Evolutionary conservation across 2,888 invertebrate genomes (phyloP).

Genomic region (Drosophila neutralis): DNA sequence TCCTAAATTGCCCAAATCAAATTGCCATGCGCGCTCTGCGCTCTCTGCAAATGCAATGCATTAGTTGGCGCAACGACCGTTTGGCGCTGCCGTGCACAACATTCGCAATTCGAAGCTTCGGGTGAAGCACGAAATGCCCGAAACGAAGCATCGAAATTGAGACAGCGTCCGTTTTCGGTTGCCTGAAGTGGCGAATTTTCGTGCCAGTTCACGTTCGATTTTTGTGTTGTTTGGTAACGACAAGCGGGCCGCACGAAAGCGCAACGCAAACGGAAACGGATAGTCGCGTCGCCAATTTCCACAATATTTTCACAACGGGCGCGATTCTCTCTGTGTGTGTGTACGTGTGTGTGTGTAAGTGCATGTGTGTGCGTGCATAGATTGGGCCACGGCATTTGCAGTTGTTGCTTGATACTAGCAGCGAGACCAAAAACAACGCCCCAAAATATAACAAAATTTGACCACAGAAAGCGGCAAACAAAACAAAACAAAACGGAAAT

Average conservation of each 20-base stretch:
- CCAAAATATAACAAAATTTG: constrained; percentile 44
- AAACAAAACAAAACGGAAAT: constrained; percentile 36
- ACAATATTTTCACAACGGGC: constrained; percentile 29
- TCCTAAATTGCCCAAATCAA: not conserved
- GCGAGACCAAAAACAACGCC: constrained; percentile 58
- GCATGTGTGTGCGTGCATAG: constrained; percentile 11
- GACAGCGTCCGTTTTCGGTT: constrained; percentile 60
- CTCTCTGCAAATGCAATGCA: constrained; percentile 4
- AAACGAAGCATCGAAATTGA: constrained; percentile 42
- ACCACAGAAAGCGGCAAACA: constrained; percentile 29
- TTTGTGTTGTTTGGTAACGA: constrained; percentile 85
- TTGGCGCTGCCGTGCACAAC: constrained; percentile 39
- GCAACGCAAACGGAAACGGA: constrained; percentile 28
- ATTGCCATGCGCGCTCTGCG: constrained; percentile 30
- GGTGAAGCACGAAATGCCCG: constrained; percentile 9
- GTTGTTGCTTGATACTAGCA: constrained; percentile 61
- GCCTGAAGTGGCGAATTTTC: constrained; percentile 64
- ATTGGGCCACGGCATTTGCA: constrained; percentile 33
- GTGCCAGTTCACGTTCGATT: constrained; percentile 85
- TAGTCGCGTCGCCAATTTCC: constrained; percentile 54
- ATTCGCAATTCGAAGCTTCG: constrained; percentile 18
- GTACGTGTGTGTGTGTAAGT: constrained; percentile 24
- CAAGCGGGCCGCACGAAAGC: constrained; percentile 59
- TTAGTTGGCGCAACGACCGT: constrained; percentile 33
- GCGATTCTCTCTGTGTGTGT: constrained; percentile 1